phyloP scores from a whole-genome alignment of 2,797 vertebrate genomes.

The Monodelphis domestica region DNA sequence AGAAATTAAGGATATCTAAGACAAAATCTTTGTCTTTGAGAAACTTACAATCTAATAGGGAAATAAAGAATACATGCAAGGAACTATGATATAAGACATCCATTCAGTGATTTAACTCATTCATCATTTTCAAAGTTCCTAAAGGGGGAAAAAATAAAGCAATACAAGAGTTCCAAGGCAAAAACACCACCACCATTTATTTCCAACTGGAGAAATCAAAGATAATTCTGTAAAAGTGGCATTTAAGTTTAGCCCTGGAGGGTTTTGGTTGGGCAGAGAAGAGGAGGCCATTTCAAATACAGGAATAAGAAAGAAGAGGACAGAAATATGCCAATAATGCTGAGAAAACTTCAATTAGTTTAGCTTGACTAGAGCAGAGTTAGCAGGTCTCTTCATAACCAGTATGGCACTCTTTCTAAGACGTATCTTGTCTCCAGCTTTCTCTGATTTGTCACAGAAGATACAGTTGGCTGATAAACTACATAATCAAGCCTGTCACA shows the following conservation, averaged over 20 bases:
- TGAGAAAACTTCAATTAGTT: not conserved
- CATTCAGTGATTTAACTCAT: not conserved
- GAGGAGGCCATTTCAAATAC: not conserved
- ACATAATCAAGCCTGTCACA: not conserved
- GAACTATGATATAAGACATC: not conserved
- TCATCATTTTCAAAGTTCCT: not conserved
- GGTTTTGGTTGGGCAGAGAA: not conserved
- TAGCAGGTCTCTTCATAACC: not conserved
- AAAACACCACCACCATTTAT: not conserved
- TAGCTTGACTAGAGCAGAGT: not conserved
- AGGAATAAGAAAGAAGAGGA: not conserved
- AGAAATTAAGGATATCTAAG: constrained; percentile 31
- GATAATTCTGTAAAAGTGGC: not conserved
- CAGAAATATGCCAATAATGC: not conserved
- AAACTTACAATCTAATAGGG: constrained; percentile 6
- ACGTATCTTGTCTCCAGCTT: not conserved
- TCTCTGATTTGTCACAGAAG: not conserved
- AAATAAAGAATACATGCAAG: constrained; percentile 1
- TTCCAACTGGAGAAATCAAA: not conserved
- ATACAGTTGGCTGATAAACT: not conserved
- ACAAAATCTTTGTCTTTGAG: not conserved
- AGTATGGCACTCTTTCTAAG: not conserved
- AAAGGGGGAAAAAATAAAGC: not conserved
- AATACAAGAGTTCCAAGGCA: not conserved
- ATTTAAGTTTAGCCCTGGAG: constrained; percentile 12